Base-by-base conservation (phyloP, 2,888 invertebrate genomes). In the Rotaria socialis region DNA sequence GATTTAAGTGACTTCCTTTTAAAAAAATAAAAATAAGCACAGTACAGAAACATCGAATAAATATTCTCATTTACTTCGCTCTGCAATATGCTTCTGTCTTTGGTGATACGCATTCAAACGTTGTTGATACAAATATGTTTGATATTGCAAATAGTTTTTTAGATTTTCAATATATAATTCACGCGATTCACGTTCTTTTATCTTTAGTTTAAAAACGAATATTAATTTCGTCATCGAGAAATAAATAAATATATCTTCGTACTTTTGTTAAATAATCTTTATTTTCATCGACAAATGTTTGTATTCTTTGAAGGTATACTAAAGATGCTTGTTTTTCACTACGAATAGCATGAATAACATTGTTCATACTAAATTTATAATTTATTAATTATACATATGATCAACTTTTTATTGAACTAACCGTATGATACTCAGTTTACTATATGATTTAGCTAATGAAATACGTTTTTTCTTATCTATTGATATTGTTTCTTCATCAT, bases 131-230 rank as follows among this genome's bases (percentile, higher is more conserved):
- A 67, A 27, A 67, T 35, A 67, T 19, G 67, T 67, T 67, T 35
- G 67, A 67, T 8, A 27, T n/a, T 67, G 67, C 6, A 67, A 19
- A 67, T 67, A 67, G 19, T 14, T 35, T 35, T 67, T 67, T 41
- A 67, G 6, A 67, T 35, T 67, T 35, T 67, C 67, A 27, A 67
- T 67, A 35, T 19, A 19, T 80, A 80, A 47, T 80, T 35, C 47
- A 47, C 80, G 80, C n/a, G 47, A 3, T 47, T 80, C 80, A 47
- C 80, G 80, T 80, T 80, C 80, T 80, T 80, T 80, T 24, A 80
- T 80, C 80, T 80, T 80, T 67, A 19, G 7, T 6, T 16, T 0
- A 67, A 7, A 14, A 47, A 41, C 0, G 1, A 11, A 14, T 10
- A 75, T 10, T 67, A 24, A 75, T 41, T 47, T 27, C 19, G 14